Conservation (phyloP, 2,888 invertebrate genomes). For the Polymixis lichenea region DNA sequence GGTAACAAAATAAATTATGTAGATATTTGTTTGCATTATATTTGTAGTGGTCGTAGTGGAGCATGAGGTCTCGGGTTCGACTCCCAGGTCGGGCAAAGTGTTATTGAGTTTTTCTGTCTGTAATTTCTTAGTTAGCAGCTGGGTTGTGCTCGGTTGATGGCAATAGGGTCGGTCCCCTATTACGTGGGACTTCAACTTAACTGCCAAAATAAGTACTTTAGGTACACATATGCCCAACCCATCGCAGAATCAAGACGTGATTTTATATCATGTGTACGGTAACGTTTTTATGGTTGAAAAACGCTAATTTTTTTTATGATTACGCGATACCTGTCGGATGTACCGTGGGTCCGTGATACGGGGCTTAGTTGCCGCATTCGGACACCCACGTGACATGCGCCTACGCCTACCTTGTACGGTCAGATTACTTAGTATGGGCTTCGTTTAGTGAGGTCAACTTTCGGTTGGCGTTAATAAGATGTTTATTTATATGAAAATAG, state of each 20-base stretch:
- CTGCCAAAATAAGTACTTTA: no score
- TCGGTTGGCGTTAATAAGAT: constrained; percentile 61
- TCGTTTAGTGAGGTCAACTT: constrained; percentile 68
- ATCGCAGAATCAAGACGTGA: no score
- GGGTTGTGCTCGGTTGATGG: no score
- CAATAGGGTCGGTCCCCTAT: no score
- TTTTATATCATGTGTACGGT: not conserved
- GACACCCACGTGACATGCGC: constrained; percentile 75
- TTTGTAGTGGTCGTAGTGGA: no score
- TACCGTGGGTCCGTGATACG: constrained; percentile 57
- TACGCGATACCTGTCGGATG: constrained; percentile 60
- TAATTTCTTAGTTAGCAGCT: no score
- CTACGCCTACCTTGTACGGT: constrained; percentile 76
- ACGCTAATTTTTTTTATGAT: constrained; percentile 52
- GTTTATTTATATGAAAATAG: constrained; percentile 65
- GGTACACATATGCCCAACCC: no score
- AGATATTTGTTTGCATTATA: not conserved
- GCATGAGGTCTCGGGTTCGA: no score
- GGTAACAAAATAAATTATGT: not conserved
- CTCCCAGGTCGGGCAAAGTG: no score
- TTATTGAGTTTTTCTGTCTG: no score
- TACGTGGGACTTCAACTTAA: no score
- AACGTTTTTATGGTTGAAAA: constrained; percentile 38
- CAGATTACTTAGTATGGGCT: constrained; percentile 73
- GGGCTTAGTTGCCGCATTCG: constrained; percentile 69